phyloP scores from a whole-genome alignment of 2,797 vertebrate genomes.

The Leptodactylus fallax region DNA sequence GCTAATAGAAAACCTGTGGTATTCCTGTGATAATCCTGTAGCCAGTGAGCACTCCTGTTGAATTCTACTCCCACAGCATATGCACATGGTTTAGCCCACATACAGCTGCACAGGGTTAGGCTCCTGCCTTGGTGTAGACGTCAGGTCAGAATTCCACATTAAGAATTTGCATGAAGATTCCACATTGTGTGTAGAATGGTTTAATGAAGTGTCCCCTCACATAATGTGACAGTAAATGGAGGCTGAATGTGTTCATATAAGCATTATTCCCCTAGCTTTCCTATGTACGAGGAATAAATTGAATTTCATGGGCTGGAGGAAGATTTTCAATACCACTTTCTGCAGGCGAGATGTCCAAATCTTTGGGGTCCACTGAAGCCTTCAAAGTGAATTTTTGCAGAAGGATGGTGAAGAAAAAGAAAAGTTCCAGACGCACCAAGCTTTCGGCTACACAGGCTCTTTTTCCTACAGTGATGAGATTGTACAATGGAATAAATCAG shows the following conservation, averaged over 20 bases:
- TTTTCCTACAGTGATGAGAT: constrained; percentile 19
- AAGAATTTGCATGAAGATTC: too few species aligned
- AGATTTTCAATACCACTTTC: constrained; percentile 31
- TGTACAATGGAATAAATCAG: not conserved
- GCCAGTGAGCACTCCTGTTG: too few species aligned
- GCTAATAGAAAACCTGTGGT: too few species aligned
- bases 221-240: too few species aligned
- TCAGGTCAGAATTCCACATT: too few species aligned
- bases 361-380: constrained; percentile 21
- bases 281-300: not conserved
- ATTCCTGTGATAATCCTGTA: too few species aligned
- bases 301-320: constrained; percentile 28
- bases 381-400: constrained; percentile 46
- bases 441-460: constrained; percentile 1
- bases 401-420: constrained; percentile 36
- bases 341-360: constrained; percentile 28
- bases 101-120: too few species aligned
- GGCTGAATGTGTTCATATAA: not conserved
- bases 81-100: too few species aligned
- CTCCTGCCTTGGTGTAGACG: too few species aligned
- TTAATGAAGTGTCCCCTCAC: too few species aligned
- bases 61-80: too few species aligned
- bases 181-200: too few species aligned
- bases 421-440: constrained; percentile 20
- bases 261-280: not conserved